phyloP scores from a whole-genome alignment of 2,888 invertebrate genomes.

The Pyrochroa serraticornis region DNA sequence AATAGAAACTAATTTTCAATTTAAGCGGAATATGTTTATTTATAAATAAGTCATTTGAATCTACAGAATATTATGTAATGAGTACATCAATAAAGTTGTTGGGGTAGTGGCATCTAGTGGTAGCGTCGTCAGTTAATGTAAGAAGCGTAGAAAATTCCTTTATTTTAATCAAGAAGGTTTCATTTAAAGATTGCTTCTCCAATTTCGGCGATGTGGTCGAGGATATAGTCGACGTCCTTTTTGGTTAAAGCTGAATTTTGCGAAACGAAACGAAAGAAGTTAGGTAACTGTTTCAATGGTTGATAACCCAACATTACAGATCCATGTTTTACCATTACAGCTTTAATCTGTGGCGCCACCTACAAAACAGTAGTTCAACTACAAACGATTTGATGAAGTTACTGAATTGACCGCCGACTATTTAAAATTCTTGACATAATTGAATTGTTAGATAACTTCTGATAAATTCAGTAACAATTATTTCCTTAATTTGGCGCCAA shows the following conservation, averaged over 20 bases:
- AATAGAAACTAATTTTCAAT: no score
- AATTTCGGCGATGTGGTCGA: constrained; percentile 66
- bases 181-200: constrained; percentile 53
- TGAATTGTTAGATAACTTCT: no score
- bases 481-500: no score
- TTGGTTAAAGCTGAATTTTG: constrained; percentile 66
- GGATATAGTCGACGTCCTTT: constrained; percentile 65
- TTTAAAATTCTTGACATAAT: no score
- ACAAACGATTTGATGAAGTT: background rate
- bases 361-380: constrained; percentile 42
- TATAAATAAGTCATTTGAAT: no score
- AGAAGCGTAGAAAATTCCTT: background rate
- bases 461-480: no score
- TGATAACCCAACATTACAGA: constrained; percentile 72
- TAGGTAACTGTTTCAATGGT: constrained; percentile 65
- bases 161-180: background rate
- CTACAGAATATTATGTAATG: no score
- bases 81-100: no score
- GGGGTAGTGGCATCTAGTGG: no score
- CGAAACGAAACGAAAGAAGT: constrained; percentile 70
- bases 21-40: no score
- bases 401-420: no score
- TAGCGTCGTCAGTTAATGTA: no score
- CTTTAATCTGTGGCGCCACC: constrained; percentile 71
- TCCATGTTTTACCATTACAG: constrained; percentile 69